Percentiles rank a stretch among this genome's conserved stretches.
phyloP scores from a whole-genome alignment of 1,140 invertebrate genomes.

The Hirudo medicinalis region DNA sequence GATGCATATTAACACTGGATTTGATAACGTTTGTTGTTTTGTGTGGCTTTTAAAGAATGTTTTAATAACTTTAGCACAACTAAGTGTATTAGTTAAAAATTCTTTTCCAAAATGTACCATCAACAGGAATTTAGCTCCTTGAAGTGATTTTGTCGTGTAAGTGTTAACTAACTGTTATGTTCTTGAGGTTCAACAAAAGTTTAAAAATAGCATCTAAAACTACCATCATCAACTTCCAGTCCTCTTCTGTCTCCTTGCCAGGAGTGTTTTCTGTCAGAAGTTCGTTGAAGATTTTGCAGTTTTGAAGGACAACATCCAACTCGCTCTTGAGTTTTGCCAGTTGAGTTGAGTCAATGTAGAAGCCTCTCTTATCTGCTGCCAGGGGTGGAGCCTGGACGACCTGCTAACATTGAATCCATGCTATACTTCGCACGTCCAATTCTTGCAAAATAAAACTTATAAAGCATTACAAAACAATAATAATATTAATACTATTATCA shows the following conservation, averaged over 20 bases:
- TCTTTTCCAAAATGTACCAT: too few species aligned
- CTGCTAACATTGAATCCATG: background rate
- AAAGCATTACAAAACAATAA: too few species aligned
- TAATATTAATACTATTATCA: background rate
- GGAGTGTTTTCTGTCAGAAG: conserved; percentile 77
- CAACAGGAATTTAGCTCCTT: too few species aligned
- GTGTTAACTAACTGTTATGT: background rate
- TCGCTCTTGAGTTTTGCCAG: conserved; percentile 74
- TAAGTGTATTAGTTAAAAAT: too few species aligned
- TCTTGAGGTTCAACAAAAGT: background rate
- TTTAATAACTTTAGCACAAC: too few species aligned
- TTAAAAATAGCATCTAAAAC: background rate
- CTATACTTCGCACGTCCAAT: too few species aligned
- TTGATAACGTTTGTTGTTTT: too few species aligned
- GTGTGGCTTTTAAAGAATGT: too few species aligned
- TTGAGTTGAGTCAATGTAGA: conserved; percentile 51
- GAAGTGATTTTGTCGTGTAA: too few species aligned
- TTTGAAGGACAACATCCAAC: conserved; percentile 79
- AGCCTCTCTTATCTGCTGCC: background rate
- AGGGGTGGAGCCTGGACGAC: background rate
- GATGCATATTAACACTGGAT: too few species aligned
- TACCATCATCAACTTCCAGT: conserved; percentile 16
- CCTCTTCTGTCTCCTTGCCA: conserved; percentile 31
- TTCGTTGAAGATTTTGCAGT: conserved; percentile 82
- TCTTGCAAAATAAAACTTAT: too few species aligned